Conservation (phyloP, 1,140 invertebrate genomes). For the Mamestra configurata region DNA sequence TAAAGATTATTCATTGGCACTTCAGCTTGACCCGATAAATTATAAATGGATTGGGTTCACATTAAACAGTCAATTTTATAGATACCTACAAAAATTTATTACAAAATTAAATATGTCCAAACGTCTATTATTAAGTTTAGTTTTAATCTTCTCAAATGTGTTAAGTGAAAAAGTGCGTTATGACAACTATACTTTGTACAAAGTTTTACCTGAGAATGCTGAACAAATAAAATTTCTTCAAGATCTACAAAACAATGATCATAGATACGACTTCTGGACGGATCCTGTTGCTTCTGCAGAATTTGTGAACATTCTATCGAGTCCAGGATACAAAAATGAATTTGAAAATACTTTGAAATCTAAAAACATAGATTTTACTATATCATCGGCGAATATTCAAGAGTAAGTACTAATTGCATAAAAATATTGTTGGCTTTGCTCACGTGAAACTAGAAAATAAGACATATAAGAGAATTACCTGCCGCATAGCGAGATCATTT, state of each 20-base stretch:
- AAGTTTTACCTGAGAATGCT: conserved; percentile 70
- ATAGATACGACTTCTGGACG: conserved; percentile 76
- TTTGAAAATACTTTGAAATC: conserved; percentile 68
- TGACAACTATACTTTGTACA: conserved; percentile 76
- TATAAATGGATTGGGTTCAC: neutral
- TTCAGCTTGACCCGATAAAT: neutral
- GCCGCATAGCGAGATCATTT: no score
- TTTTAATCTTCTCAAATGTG: conserved; percentile 29
- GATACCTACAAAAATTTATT: conserved; percentile 12
- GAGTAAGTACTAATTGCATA: conserved; percentile 69
- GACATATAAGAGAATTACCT: no score
- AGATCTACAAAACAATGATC: conserved; percentile 64
- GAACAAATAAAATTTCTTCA: conserved; percentile 67
- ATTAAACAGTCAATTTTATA: neutral
- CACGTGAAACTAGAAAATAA: no score
- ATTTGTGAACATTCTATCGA: conserved; percentile 72
- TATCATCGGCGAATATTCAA: conserved; percentile 74
- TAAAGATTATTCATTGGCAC: neutral
- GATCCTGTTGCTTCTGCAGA: conserved; percentile 59
- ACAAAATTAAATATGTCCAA: conserved; percentile 48
- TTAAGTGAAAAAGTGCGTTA: conserved; percentile 68
- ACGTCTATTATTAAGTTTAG: conserved; percentile 55
- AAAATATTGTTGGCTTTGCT: no score
- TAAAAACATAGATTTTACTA: conserved; percentile 65
- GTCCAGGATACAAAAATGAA: conserved; percentile 68